Evolutionary conservation across 2,888 invertebrate species (phyloP).

Genomic region (Panopea generosa): DNA sequence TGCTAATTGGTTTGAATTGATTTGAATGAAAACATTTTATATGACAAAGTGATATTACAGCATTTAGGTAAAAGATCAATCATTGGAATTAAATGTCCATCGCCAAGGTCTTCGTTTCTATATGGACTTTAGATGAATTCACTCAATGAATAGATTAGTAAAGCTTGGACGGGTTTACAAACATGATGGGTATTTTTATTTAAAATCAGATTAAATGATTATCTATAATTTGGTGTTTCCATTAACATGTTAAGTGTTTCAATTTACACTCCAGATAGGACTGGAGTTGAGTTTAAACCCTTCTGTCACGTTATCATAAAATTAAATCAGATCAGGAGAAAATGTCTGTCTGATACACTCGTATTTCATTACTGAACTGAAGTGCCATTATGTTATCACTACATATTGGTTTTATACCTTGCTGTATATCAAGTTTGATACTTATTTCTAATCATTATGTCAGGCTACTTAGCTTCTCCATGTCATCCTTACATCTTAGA

Average conservation of each 20-base stretch:
- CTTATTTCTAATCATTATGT: not conserved
- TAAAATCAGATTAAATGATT: slow-evolving; percentile 37
- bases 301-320: not conserved
- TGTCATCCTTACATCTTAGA: too few species aligned
- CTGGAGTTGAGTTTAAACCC: not conserved
- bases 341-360: not conserved
- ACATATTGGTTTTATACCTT: not conserved
- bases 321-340: not conserved
- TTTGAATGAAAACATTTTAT: too few species aligned
- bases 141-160: slow-evolving; percentile 19
- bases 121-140: not conserved
- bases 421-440: slow-evolving; percentile 4
- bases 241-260: slow-evolving; percentile 19
- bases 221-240: slow-evolving; percentile 47
- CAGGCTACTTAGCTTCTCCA: not conserved
- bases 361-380: not conserved
- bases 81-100: too few species aligned
- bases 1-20: too few species aligned
- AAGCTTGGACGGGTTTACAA: slow-evolving; percentile 31
- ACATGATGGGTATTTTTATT: slow-evolving; percentile 19
- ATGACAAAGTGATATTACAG: too few species aligned
- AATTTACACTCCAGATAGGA: slow-evolving; percentile 6
- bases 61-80: too few species aligned
- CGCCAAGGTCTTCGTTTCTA: too few species aligned
- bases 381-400: not conserved